Evolutionary conservation across 2,797 vertebrate genomes (phyloP).

Genomic region (Morelia viridis): DNA sequence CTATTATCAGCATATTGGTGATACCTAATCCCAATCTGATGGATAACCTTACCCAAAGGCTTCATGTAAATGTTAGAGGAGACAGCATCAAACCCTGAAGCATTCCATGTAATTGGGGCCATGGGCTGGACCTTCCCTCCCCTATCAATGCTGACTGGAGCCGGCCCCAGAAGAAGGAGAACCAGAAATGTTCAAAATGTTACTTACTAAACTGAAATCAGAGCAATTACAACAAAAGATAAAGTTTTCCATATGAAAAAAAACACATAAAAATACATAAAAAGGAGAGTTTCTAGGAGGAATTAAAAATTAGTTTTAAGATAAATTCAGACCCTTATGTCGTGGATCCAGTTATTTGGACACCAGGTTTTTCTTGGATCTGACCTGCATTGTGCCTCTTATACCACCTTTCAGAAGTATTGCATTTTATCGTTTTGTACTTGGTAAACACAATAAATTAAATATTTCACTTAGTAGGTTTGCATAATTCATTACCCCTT

Average conservation of each 20-base stretch:
- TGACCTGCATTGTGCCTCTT: neutral
- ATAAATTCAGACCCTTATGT: neutral
- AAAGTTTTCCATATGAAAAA: neutral
- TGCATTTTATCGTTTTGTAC: neutral
- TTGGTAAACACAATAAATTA: neutral
- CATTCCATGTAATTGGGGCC: neutral
- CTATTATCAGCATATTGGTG: neutral
- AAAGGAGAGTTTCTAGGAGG: neutral
- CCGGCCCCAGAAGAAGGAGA: neutral
- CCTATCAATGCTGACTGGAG: neutral
- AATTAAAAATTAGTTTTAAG: neutral
- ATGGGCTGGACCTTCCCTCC: neutral
- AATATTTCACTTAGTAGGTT: neutral
- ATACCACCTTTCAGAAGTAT: neutral
- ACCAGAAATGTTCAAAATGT: neutral
- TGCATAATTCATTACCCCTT: conserved; percentile 1
- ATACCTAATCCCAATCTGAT: neutral
- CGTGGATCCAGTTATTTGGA: neutral
- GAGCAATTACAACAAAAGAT: neutral
- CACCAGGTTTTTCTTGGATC: neutral
- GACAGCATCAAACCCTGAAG: neutral
- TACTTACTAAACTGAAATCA: neutral
- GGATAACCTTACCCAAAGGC: too few species aligned
- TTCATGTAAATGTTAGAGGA: neutral
- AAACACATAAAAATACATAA: neutral